Conservation (phyloP, 2,888 invertebrate genomes). For the Eudemis profundana region DNA sequence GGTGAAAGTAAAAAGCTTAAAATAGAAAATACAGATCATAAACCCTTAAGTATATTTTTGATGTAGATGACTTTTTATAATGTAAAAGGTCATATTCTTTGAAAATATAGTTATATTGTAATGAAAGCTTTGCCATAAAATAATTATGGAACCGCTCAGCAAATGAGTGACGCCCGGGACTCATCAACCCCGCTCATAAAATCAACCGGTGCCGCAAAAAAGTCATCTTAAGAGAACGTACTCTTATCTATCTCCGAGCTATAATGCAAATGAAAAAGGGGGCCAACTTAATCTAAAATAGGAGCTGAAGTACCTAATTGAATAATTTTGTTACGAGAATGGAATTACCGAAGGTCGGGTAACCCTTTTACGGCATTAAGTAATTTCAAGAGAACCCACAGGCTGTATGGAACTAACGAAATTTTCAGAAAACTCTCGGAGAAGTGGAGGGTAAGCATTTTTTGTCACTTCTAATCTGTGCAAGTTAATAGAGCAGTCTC, state of each 20-base stretch:
- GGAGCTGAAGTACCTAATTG: constrained; percentile 70
- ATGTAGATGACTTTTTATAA: background rate
- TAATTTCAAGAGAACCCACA: constrained; percentile 53
- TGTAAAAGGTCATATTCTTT: no score
- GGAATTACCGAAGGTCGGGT: constrained; percentile 58
- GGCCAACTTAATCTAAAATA: constrained; percentile 65
- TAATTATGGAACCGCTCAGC: constrained; percentile 19
- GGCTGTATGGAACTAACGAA: constrained; percentile 23
- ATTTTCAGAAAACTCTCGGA: constrained; percentile 30
- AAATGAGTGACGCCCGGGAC: background rate
- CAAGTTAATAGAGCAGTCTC: constrained; percentile 19
- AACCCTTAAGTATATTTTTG: background rate
- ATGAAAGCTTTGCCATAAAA: background rate
- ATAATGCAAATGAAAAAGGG: constrained; percentile 70
- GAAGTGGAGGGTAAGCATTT: constrained; percentile 29
- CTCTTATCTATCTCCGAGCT: constrained; percentile 43
- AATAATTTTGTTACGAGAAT: constrained; percentile 74
- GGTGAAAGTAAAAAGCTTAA: no score
- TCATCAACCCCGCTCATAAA: constrained; percentile 27
- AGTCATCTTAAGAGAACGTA: constrained; percentile 21
- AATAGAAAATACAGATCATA: no score
- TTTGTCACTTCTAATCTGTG: constrained; percentile 32
- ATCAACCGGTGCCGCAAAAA: constrained; percentile 35
- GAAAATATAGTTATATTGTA: no score
- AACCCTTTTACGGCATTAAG: constrained; percentile 64